A percentile compares a stretch with the other conserved stretches of the same genome.
These are phyloP conservation scores for Myrmophylax atrothorax DNA, from an alignment of 2,113 vertebrate species.

Conservation along the genomic window DNA sequence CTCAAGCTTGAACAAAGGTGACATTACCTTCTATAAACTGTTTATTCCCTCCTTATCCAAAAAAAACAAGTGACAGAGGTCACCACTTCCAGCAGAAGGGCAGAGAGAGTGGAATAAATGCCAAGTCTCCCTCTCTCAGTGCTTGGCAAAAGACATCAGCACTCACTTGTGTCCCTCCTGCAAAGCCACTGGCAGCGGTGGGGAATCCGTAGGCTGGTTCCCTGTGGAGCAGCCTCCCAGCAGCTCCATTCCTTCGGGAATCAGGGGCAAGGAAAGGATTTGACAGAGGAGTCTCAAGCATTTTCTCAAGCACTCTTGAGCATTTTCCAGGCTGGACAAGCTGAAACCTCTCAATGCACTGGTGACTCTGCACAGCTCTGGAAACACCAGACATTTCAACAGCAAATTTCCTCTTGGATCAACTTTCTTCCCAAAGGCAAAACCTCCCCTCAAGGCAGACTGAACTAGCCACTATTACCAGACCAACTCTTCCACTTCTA, in stretches of 20 bases:
- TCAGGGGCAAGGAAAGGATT: background rate
- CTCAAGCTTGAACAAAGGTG: background rate
- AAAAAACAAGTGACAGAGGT: background rate
- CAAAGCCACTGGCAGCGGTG: rapidly evolving
- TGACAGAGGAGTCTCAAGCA: background rate
- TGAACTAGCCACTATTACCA: background rate
- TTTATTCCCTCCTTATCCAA: background rate
- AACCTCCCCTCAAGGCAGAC: background rate
- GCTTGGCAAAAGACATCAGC: rapidly evolving
- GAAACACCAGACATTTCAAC: background rate
- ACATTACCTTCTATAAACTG: background rate
- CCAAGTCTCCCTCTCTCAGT: background rate
- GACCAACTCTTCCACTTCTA: background rate
- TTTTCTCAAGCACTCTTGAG: background rate
- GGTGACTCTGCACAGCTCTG: background rate
- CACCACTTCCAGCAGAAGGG: background rate
- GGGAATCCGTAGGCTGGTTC: rapidly evolving
- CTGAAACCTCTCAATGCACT: background rate
- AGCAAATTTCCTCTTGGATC: background rate
- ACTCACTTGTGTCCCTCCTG: rapidly evolving
- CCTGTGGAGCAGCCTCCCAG: background rate
- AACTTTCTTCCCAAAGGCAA: background rate
- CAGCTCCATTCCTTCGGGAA: rapidly evolving
- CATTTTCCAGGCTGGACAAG: background rate
- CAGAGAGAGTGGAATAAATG: background rate